phyloP scores from a whole-genome alignment of 2,113 vertebrate genomes.

The Brienomyrus longianalis region DNA sequence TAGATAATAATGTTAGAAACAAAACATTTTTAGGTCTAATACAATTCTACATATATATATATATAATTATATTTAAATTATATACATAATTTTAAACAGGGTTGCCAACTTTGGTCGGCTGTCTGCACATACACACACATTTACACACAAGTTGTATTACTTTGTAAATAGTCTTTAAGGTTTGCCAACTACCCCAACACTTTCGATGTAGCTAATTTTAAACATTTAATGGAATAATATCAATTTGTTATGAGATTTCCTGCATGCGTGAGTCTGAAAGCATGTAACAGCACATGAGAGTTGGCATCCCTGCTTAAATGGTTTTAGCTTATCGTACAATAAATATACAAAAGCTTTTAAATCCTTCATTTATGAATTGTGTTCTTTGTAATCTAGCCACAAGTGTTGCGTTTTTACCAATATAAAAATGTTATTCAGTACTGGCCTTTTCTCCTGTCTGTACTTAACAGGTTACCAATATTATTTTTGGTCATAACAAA shows the following conservation, averaged over 20 bases:
- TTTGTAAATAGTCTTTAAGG: neutral
- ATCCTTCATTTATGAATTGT: neutral
- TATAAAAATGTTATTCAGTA: neutral
- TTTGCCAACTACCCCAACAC: neutral
- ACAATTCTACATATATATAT: neutral
- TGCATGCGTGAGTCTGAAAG: neutral
- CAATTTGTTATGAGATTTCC: neutral
- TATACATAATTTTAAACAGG: neutral
- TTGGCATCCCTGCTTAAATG: neutral
- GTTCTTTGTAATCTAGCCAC: neutral
- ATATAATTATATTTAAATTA: no score
- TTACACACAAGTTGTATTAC: neutral
- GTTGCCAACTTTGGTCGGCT: neutral
- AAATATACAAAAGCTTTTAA: neutral
- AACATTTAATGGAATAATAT: neutral
- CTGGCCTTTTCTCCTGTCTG: neutral
- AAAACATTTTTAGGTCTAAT: neutral
- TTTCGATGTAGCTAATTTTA: neutral
- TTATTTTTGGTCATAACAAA: neutral
- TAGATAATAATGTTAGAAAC: neutral
- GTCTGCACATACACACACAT: neutral
- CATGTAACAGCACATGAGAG: neutral
- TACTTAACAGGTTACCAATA: neutral
- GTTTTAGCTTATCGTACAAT: neutral
- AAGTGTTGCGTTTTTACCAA: neutral